Base-by-base conservation (phyloP, 2,888 invertebrate species). In the Ormyrus nitidulus region DNA sequence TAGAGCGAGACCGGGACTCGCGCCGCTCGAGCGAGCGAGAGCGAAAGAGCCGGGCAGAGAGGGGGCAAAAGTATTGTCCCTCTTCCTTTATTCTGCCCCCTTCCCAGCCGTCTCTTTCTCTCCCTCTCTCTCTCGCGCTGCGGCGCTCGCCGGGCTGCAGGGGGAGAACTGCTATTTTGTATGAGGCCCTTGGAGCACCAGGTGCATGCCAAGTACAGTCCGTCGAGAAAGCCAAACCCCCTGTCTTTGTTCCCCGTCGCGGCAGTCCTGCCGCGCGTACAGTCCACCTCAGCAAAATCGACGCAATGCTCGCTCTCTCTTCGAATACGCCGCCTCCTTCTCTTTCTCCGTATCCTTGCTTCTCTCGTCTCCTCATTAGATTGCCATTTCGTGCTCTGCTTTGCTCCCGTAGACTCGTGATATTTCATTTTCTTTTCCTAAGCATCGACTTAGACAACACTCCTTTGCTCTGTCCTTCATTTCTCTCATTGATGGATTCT, bases 151-250 rank as follows among this genome's bases (percentile, higher is more conserved):
- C 9, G 83, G 77, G 84, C 84, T 84, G 83, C 79, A 84, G 80
- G 85, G 85, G 85, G 85, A 86, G 84, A 86, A 83, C 88, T 87
- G 87, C 88, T 89, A 89, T 89, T 89, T 89, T 89, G 88, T 89
- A 86, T 82, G 85, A 87, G 87, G 87, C 88, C 88, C 87, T 86
- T 86, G 85, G 85, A 86, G 83, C 86, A 89, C 89, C 89, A 89
- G 89, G 89, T 89, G 89, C 89, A 85, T 86, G 85, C 85, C 87
- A 83, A 86, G 88, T 89, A 90, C 89, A 89, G 89, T 89, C 88
- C 86, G 86, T 84, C 85, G 85, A 87, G 87, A 89, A 90, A 90
- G 83, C 84, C 54, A 80, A 82, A 83, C 82, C 83, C 84, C 84
- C 83, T 81, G 84, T 86, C 88, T 89, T 88, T 87, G 87, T 88